phyloP scores from a whole-genome alignment of 1,140 invertebrate species.

The silkworm (Bombyx mori) region ASM3026992v2 NC_085133.1:8488001-8488500 shows the following conservation, averaged over 20 bases:
- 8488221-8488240: neutral
- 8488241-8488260: slow-evolving; percentile 8
- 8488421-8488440: slow-evolving; percentile 43
- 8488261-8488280: slow-evolving; percentile 10
- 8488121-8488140: neutral
- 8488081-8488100: neutral
- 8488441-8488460: slow-evolving; percentile 40
- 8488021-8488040: neutral
- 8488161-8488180: slow-evolving; percentile 2
- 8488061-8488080: too few relatives aligned
- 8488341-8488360: neutral
- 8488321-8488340: neutral
- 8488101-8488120: too few relatives aligned
- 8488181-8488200: slow-evolving; percentile 3
- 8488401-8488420: slow-evolving; percentile 50
- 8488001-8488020: too few relatives aligned
- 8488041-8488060: neutral
- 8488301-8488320: neutral
- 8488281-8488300: slow-evolving; percentile 1
- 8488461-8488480: slow-evolving; percentile 36
- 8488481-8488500: too few relatives aligned
- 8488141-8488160: neutral
- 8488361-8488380: slow-evolving; percentile 8
- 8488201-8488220: slow-evolving; percentile 6
- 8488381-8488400: slow-evolving; percentile 22